These are phyloP conservation scores for Mungos mungo DNA, from an alignment of 2,113 vertebrate genomes.

Conservation along the genomic window DNA sequence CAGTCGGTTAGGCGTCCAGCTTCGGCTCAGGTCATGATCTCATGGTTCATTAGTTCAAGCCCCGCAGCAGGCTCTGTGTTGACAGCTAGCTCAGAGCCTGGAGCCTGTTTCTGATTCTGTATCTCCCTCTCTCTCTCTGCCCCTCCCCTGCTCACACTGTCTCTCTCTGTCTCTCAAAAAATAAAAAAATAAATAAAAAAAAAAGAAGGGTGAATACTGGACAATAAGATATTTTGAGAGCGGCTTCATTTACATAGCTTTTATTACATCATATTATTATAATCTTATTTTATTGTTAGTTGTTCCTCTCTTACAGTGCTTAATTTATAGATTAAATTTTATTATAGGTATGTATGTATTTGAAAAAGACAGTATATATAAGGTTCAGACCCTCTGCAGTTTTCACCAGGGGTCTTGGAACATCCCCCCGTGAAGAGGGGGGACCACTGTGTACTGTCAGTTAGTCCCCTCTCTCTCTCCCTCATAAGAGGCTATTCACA, in stretches of 20 bases:
- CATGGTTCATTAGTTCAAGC: no score
- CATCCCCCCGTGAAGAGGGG: background rate
- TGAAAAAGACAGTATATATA: background rate
- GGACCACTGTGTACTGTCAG: background rate
- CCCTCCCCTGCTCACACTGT: no score
- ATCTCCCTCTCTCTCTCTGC: no score
- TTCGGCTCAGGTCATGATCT: no score
- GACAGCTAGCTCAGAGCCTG: no score
- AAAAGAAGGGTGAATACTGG: background rate
- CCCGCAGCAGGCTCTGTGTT: no score
- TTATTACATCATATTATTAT: background rate
- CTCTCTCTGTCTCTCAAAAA: no score
- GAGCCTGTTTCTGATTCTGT: no score
- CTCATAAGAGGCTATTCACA: background rate
- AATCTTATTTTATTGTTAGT: background rate
- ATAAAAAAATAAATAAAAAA: no score
- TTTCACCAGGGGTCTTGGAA: background rate
- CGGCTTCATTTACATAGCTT: background rate
- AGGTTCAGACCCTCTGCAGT: background rate
- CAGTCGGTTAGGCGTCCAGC: no score
- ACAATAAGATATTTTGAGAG: background rate
- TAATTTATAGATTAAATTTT: background rate
- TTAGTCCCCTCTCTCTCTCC: background rate
- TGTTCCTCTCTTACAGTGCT: background rate
- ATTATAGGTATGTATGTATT: background rate